Conservation (phyloP, 2,113 vertebrate species). For the Microtus montanus region DNA sequence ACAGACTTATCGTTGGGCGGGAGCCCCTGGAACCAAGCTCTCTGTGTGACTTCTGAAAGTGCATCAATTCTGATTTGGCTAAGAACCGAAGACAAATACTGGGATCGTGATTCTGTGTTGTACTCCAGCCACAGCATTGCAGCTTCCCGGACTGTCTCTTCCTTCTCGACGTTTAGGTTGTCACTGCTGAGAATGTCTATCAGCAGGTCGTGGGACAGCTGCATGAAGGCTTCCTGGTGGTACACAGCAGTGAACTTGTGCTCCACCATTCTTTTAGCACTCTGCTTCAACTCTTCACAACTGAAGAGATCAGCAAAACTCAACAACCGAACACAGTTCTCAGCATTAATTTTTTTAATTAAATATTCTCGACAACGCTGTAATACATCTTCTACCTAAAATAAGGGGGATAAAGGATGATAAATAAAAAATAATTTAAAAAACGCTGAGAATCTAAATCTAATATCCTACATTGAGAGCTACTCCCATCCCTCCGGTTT, state of each 20-base stretch:
- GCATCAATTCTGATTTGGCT: constrained; percentile 99
- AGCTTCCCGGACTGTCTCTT: constrained; percentile 98
- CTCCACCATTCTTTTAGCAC: constrained; percentile 98
- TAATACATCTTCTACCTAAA: constrained; percentile 97
- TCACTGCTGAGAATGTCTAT: constrained; percentile 98
- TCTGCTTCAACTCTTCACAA: constrained; percentile 97
- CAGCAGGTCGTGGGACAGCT: constrained; percentile 97
- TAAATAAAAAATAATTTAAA: neutral
- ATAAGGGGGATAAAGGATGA: constrained; percentile 11
- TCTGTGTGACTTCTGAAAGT: constrained; percentile 97
- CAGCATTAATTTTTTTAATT: constrained; percentile 98
- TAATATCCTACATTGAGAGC: neutral
- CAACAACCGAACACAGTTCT: constrained; percentile 97
- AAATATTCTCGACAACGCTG: constrained; percentile 95
- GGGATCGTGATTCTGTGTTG: constrained; percentile 96
- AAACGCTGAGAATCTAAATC: neutral
- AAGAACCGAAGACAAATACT: constrained; percentile 97
- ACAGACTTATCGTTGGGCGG: constrained; percentile 98
- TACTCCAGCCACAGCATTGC: constrained; percentile 99
- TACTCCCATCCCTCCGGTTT: neutral
- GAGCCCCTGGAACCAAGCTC: constrained; percentile 98
- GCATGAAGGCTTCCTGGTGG: constrained; percentile 97
- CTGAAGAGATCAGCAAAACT: constrained; percentile 98
- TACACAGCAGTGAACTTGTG: constrained; percentile 98
- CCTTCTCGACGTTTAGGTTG: constrained; percentile 99